Evolutionary conservation across 2,113 vertebrate genomes (phyloP).

Genomic region (Passer domesticus): DNA sequence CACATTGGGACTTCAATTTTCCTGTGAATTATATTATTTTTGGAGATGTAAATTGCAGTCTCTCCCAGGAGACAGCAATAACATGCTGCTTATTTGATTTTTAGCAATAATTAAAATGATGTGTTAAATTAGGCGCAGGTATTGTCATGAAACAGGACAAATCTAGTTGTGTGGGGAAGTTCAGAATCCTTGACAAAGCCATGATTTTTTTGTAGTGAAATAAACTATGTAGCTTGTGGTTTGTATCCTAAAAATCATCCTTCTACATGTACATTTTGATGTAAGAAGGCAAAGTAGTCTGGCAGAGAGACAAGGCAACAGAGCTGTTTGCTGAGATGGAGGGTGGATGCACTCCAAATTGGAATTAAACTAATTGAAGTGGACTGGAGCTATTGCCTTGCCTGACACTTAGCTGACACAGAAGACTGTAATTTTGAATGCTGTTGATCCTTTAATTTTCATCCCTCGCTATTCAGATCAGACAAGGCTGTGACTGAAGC

Average conservation of each 20-base stretch:
- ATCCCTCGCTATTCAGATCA: not conserved
- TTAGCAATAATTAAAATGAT: slow-evolving; percentile 49
- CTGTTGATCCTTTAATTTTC: not conserved
- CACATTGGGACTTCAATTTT: slow-evolving; percentile 6
- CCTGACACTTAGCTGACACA: not conserved
- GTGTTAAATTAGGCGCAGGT: not conserved
- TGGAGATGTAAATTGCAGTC: slow-evolving; percentile 18
- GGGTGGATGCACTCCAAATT: not conserved
- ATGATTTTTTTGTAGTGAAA: not conserved
- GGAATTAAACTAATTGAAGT: slow-evolving; percentile 26
- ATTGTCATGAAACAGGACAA: not conserved
- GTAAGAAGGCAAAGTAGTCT: not conserved
- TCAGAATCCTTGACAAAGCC: not conserved
- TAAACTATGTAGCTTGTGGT: not conserved
- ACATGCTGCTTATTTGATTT: slow-evolving; percentile 1
- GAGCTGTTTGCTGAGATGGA: not conserved
- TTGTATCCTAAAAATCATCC: not conserved
- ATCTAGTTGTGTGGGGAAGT: not conserved
- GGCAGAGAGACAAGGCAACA: not conserved
- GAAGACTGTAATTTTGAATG: not conserved
- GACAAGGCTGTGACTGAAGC: not conserved
- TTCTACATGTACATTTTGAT: not conserved
- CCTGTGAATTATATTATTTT: slow-evolving; percentile 40
- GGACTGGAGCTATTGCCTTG: not conserved
- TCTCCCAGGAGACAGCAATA: not conserved